Percentiles rank a stretch among this genome's conserved stretches.
Evolutionary conservation across 2,113 vertebrate genomes (phyloP).

Genomic region (Chaenogobius annularis): DNA sequence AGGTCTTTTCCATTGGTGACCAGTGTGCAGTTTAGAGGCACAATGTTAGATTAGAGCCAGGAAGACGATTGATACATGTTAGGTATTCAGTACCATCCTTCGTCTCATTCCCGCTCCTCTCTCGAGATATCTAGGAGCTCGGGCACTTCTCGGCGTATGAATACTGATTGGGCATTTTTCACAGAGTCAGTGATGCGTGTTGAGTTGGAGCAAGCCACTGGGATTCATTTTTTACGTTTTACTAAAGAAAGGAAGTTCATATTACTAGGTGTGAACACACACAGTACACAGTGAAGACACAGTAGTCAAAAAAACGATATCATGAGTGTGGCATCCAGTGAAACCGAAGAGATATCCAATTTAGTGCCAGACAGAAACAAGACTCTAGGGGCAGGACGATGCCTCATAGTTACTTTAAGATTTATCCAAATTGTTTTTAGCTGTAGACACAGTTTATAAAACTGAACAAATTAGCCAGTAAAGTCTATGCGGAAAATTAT

Average conservation of each 20-base stretch:
- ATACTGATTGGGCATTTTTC: conserved; percentile 74
- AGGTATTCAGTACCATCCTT: conserved; percentile 66
- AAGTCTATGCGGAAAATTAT: background rate
- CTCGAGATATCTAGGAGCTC: conserved; percentile 59
- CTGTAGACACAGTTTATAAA: background rate
- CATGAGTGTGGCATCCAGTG: conserved; percentile 18
- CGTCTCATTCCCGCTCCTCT: conserved; percentile 61
- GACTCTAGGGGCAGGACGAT: background rate
- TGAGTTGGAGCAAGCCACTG: conserved; percentile 40
- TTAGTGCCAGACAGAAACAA: background rate
- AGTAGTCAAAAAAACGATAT: conserved; percentile 35
- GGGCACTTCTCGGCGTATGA: conserved; percentile 67
- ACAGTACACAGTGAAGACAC: conserved; percentile 1
- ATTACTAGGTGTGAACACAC: conserved; percentile 14
- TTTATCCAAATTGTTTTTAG: background rate
- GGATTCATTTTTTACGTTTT: conserved; percentile 25
- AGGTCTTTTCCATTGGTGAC: conserved; percentile 49
- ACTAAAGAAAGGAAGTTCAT: conserved; percentile 33
- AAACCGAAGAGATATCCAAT: background rate
- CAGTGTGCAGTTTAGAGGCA: conserved; percentile 61
- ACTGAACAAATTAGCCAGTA: background rate
- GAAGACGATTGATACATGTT: conserved; percentile 60
- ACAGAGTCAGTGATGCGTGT: conserved; percentile 54
- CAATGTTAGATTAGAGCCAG: conserved; percentile 69
- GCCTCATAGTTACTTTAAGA: background rate